Conservation (phyloP, 2,113 vertebrate genomes). For the Pimephales promelas region DNA sequence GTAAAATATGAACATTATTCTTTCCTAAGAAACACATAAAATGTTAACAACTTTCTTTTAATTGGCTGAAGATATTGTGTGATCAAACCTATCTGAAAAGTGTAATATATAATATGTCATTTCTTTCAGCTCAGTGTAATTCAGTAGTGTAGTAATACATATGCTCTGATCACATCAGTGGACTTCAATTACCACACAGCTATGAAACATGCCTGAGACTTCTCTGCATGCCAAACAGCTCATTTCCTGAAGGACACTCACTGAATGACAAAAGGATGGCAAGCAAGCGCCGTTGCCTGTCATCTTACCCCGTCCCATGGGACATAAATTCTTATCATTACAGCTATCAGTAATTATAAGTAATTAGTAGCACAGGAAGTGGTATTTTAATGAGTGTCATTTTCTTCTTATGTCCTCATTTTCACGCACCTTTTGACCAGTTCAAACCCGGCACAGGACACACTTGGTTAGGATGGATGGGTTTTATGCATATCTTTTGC, state of each 20-base stretch:
- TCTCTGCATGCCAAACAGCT: slow-evolving; percentile 66
- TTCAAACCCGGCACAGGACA: not conserved
- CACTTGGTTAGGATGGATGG: not conserved
- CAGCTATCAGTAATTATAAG: slow-evolving; percentile 63
- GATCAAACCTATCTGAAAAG: not conserved
- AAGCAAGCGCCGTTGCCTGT: slow-evolving; percentile 43
- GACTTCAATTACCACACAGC: slow-evolving; percentile 66
- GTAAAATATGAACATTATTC: too few species aligned
- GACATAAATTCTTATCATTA: slow-evolving; percentile 53
- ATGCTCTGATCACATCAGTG: slow-evolving; percentile 64
- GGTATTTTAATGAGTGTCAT: slow-evolving; percentile 41
- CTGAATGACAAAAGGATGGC: slow-evolving; percentile 64
- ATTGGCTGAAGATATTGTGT: too few species aligned
- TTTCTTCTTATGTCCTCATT: not conserved
- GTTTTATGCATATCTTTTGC: not conserved
- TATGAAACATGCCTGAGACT: slow-evolving; percentile 56
- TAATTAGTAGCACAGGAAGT: slow-evolving; percentile 59
- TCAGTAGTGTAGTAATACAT: slow-evolving; percentile 64
- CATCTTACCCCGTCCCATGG: slow-evolving; percentile 32
- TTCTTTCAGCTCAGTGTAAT: slow-evolving; percentile 3
- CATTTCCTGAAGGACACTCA: slow-evolving; percentile 67
- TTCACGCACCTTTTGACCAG: not conserved
- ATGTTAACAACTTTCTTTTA: too few species aligned
- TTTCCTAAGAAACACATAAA: too few species aligned
- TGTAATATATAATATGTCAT: too few species aligned